Base-by-base conservation (phyloP, 2,888 invertebrate genomes). In the Thecophora atra region DNA sequence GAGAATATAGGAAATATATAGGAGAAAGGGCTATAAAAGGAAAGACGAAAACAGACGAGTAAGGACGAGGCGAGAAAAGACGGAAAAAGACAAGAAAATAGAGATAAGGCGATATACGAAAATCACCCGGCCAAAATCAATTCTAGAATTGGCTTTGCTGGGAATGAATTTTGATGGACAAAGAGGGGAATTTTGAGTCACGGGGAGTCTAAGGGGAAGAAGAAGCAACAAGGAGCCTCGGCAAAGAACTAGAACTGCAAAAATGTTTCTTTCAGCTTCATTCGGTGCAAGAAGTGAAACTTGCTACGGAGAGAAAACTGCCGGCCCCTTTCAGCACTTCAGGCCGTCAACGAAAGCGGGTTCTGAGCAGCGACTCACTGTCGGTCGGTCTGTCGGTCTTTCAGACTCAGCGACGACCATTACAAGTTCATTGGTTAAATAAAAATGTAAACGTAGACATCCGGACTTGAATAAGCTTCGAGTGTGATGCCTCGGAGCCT, bases 381-480 rank as follows among this genome's bases (percentile, higher is more conserved):
- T 17, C 63, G 42, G 19, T 21, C 42, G 11, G 30, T 37, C 62
- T 62, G 42, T 30, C 42, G 19, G 62, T 42, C 42, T 37, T 19
- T 67, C n/a, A 19, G 26, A 30, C 21, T 30, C n/a, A 30, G 17
- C 24, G 56, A 56, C 67, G 26, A 63, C 70, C 63, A 28, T 37
- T 63, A 70, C 51, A 62, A 70, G 70, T 70, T 70, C 70, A 63
- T 51, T 63, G 70, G 17, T 70, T 28, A 47, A 47, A 58, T 69
- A 60, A 69, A 60, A 69, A 47, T 60, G 68, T 69, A 60, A 66
- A 66, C 66, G n/a, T 11, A 66, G 42, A 42, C 56, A 24, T 21
- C 28, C 26, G 58, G 26, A 47, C 8, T 15, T 47, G 47, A 47
- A 47, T 47, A n/a, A 5, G 15, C 1, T 47, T 5, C n/a, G 62